Evolutionary conservation across 1,140 invertebrate species (phyloP).

Genomic region (Hesperophylax magnus): DNA sequence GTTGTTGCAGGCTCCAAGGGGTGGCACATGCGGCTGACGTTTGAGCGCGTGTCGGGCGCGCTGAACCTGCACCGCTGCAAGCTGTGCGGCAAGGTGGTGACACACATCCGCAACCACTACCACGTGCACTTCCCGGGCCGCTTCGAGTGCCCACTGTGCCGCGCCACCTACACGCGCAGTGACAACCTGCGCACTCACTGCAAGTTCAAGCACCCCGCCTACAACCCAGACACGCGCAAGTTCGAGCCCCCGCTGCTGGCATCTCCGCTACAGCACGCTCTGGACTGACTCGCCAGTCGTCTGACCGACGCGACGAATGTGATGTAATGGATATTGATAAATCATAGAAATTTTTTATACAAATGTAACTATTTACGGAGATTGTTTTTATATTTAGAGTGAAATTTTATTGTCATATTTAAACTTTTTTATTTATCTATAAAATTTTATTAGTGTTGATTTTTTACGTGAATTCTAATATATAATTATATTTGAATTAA

Average conservation of each 20-base stretch:
- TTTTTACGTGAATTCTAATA: conserved; percentile 71
- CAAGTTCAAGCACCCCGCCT: conserved; percentile 89
- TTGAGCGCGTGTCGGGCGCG: conserved; percentile 89
- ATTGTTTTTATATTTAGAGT: conserved; percentile 73
- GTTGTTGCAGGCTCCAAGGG: conserved; percentile 89
- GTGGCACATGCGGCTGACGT: conserved; percentile 92
- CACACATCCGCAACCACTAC: conserved; percentile 92
- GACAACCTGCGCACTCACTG: conserved; percentile 90
- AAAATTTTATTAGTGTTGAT: conserved; percentile 73
- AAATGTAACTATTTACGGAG: conserved; percentile 73
- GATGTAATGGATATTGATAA: conserved; percentile 73
- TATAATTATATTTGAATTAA: conserved; percentile 61
- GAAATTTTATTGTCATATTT: conserved; percentile 73
- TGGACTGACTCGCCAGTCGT: conserved; percentile 64
- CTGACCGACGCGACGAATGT: conserved; percentile 58
- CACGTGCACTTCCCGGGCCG: conserved; percentile 91
- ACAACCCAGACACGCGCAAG: conserved; percentile 85
- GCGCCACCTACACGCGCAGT: conserved; percentile 88
- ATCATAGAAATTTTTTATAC: conserved; percentile 73
- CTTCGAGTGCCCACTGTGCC: conserved; percentile 89
- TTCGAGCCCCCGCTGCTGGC: conserved; percentile 77
- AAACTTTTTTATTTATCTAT: conserved; percentile 69
- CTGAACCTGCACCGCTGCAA: conserved; percentile 92
- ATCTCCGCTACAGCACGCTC: conserved; percentile 62
- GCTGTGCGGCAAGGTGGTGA: conserved; percentile 92